These are phyloP conservation scores for Gyrodactylus bullatarudis DNA, from an alignment of 1,140 invertebrate species.

Conservation along the genomic window DNA sequence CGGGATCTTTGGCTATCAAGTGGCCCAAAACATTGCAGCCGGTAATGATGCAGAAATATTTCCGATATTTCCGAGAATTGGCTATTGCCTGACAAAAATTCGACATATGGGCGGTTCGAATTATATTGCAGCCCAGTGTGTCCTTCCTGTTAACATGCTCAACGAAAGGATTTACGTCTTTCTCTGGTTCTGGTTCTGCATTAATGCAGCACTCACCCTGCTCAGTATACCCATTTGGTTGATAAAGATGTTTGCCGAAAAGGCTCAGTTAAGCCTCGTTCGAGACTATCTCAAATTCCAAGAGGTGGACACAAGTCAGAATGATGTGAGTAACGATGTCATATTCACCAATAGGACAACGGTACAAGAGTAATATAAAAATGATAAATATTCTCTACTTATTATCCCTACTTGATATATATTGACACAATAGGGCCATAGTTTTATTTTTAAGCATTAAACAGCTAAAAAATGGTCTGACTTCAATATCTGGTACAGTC, in stretches of 20 bases:
- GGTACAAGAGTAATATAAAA: too few species aligned
- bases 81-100: background rate
- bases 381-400: too few species aligned
- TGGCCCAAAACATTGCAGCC: background rate
- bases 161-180: background rate
- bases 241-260: background rate
- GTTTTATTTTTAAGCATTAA: too few species aligned
- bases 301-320: too few species aligned
- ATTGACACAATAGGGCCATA: too few species aligned
- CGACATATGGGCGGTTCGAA: background rate
- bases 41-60: background rate
- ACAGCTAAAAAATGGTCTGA: too few species aligned
- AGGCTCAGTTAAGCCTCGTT: background rate
- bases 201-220: background rate
- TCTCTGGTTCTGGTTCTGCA: background rate
- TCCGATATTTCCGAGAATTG: background rate
- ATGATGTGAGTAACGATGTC: too few species aligned
- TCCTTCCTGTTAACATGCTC: background rate
- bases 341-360: too few species aligned
- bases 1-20: background rate
- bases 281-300: background rate
- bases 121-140: background rate
- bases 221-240: background rate
- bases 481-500: too few species aligned
- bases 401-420: too few species aligned